Percentiles rank a stretch among this genome's conserved stretches.
Conservation (phyloP, 2,113 vertebrate species). For the Marcusenius ussheri region DNA sequence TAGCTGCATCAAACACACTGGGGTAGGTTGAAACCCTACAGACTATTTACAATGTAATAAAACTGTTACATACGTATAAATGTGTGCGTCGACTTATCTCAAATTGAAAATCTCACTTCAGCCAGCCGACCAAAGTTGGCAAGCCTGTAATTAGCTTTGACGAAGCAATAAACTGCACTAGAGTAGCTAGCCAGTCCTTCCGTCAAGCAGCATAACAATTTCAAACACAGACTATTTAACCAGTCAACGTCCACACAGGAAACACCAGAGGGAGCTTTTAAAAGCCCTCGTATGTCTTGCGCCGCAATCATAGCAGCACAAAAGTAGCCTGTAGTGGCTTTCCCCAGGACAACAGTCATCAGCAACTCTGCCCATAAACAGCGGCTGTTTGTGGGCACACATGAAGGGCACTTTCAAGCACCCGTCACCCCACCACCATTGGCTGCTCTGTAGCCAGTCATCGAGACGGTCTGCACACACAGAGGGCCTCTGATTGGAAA, state of each 20-base stretch:
- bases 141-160: not conserved
- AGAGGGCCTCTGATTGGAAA: not conserved
- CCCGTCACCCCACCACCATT: not conserved
- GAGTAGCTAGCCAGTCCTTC: not conserved
- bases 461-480: not conserved
- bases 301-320: not conserved
- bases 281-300: not conserved
- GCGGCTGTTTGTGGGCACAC: not conserved
- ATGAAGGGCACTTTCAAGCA: not conserved
- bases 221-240: not conserved
- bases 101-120: no score
- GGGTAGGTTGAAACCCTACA: not conserved
- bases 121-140: not conserved
- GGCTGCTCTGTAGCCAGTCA: not conserved
- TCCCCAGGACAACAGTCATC: not conserved
- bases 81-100: not conserved
- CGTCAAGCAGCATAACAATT: not conserved
- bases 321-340: not conserved
- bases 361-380: not conserved
- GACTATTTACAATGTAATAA: not conserved
- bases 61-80: not conserved
- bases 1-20: not conserved
- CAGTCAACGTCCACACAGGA: not conserved
- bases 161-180: not conserved
- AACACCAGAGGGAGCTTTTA: not conserved